Base-by-base conservation (phyloP, 2,113 vertebrate species). In the Alligator mississippiensis region DNA sequence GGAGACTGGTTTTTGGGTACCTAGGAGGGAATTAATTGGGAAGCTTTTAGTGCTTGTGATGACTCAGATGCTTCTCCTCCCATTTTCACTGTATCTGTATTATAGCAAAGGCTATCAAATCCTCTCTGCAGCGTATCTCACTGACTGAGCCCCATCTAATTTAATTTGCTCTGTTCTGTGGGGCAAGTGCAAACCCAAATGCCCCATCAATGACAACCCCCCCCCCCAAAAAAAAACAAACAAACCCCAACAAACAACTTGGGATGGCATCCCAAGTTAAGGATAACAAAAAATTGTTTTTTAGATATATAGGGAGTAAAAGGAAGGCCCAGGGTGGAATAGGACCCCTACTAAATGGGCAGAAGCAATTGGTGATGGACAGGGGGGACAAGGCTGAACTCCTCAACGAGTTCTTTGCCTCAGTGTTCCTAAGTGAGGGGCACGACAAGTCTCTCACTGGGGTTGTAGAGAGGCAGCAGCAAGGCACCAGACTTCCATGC, bases 101-200 rank as follows among this genome's bases (percentile, higher is more conserved):
- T 77, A 12, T 34, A 83, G 34, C 0, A 0, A 34, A 61, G n/a
- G 63, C 62, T 84, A 64, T 93, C 85, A n/a, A 54, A 77, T 84
- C 59, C 58, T 81, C 83, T 91, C 72, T 54, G 38, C 63, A 21
- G 78, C 63, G 28, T 76, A 72, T 74, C 55, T 89, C 80, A 62
- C n/a, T 28, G 47, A 64, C 28, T 81, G 84, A 28, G 28, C 57
- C 77, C 81, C 30, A 78, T 54, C 14, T 87, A 47, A 70, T 93
- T 82, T 79, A 70, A 87, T 90, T 82, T 93, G 63, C 28, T 90
- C 16, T 76, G 27, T 68, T 87, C 83, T 81, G 86, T 81, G 80
- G 25, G 70, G 30, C 76, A 81, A 84, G 17, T 77, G 82, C 24
- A 77, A 74, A 84, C 27, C 55, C 61, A 84, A 89, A 4, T 87